Conservation (phyloP, 2,888 invertebrate genomes). For the Nyleta sp. region DNA sequence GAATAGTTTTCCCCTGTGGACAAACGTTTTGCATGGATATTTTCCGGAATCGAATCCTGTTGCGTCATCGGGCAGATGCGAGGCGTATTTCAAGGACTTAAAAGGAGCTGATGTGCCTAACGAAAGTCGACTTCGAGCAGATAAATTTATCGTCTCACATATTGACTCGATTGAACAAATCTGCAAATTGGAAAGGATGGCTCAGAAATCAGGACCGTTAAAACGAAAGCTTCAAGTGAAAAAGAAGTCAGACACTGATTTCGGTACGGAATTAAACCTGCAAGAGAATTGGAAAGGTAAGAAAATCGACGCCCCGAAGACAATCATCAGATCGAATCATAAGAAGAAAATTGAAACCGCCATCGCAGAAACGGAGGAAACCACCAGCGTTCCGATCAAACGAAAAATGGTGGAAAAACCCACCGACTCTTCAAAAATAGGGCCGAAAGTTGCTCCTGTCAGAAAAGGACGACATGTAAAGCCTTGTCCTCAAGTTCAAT, state of each 20-base stretch:
- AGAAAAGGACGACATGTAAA: slow-evolving; percentile 22
- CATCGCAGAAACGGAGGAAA: too few species aligned
- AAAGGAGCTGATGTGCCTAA: slow-evolving; percentile 10
- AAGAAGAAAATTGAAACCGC: too few species aligned
- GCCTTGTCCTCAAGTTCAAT: slow-evolving; percentile 12
- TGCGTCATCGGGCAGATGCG: slow-evolving; percentile 31
- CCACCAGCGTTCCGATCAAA: too few species aligned
- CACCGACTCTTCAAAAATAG: not conserved
- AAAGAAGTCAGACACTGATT: not conserved
- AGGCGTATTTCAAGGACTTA: slow-evolving; percentile 25
- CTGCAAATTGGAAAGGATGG: slow-evolving; percentile 34
- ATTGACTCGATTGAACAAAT: slow-evolving; percentile 38
- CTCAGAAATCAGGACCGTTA: slow-evolving; percentile 2
- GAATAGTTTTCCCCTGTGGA: slow-evolving; percentile 26
- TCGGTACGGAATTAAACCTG: slow-evolving; percentile 8
- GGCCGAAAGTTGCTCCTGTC: not conserved
- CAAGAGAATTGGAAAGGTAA: slow-evolving; percentile 16
- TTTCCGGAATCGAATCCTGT: slow-evolving; percentile 16
- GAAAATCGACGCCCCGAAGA: too few species aligned
- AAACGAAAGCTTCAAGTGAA: not conserved
- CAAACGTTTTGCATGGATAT: slow-evolving; percentile 23
- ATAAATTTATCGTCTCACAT: slow-evolving; percentile 48
- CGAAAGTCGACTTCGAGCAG: slow-evolving; percentile 25
- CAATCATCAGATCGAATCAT: too few species aligned
- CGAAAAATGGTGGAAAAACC: too few species aligned